Base-by-base conservation (phyloP, 2,113 vertebrate species). In the Rhynchomys soricoides region DNA sequence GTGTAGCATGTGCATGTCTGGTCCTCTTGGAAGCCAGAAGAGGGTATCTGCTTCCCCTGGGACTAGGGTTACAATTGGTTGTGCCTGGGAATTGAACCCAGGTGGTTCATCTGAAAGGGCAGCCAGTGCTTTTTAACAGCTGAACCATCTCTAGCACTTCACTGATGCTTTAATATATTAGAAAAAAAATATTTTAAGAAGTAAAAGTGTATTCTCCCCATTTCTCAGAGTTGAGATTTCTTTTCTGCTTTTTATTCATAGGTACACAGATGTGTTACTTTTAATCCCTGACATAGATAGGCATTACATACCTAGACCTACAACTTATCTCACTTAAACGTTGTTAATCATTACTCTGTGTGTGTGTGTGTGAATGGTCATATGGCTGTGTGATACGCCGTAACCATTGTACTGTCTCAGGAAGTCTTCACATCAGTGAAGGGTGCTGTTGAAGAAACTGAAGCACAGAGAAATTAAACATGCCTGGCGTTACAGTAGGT, bases 401-500 rank as follows among this genome's bases (percentile, higher is more conserved):
- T 83, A 62, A 62, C 15, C 8, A 29, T 62, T 93, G 16, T 11
- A 10, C 77, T 91, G 75, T 93, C 43, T 95, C 8, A 87, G 92
- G 78, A 66, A 68, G 59, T 83, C 74, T 52, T 93, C 1, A 7
- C n/a, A 16, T 79, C 34, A 87, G 13, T 68, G 85, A 91, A 31
- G 1, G 9, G 7, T 83, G n/a, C 26, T 86, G 34, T 57, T 95
- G 90, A 95, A 70, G 82, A 98, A 95, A 94, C 68, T 45, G 55
- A 97, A 92, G n/a, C 34, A 71, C 11, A 64, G 31, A 79, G 26
- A 89, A 93, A 26, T 86, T 79, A 90, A 85, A 89, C 19, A 43
- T 95, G 48, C n/a, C 16, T 91, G 3, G 52, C 83, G n/a, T n/a
- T n/a, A n/a, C n/a, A n/a, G n/a, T n/a, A n/a, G n/a, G 77, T 90